Evolutionary conservation across 92 coral and sea anemone species (phyloP).

Genomic region (Paramuricea clavata): DNA sequence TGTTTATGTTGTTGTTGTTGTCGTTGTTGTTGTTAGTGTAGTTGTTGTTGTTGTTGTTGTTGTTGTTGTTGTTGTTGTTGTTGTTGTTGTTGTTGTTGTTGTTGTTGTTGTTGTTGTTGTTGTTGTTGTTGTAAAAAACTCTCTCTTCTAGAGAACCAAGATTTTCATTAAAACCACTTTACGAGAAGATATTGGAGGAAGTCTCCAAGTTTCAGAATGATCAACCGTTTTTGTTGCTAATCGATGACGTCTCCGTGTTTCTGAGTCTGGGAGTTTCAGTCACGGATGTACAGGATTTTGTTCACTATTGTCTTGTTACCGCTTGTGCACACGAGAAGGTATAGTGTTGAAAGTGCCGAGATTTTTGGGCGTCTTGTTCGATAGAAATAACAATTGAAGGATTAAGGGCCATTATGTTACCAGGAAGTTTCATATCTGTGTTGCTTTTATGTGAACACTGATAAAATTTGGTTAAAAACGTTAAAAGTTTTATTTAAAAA

Average conservation of each 20-base stretch:
- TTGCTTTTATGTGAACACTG: too few relatives aligned
- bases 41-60: constrained; percentile 28
- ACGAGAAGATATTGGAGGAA: constrained; percentile 65
- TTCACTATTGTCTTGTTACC: constrained; percentile 73
- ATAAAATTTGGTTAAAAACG: too few relatives aligned
- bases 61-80: constrained; percentile 10
- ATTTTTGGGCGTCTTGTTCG: too few relatives aligned
- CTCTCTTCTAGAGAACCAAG: constrained; percentile 44
- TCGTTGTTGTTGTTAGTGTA: neutral
- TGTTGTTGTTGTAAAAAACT: neutral
- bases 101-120: constrained; percentile 32
- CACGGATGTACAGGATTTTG: constrained; percentile 70
- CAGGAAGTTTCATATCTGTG: too few relatives aligned
- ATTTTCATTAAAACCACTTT: constrained; percentile 80
- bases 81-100: neutral
- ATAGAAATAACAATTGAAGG: too few relatives aligned
- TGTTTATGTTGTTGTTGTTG: constrained; percentile 14
- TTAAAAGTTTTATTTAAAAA: too few relatives aligned
- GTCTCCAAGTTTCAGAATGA: constrained; percentile 50
- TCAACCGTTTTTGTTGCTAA: constrained; percentile 77
- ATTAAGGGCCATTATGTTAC: too few relatives aligned
- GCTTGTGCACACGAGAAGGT: constrained; percentile 64
- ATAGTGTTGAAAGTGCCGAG: too few relatives aligned
- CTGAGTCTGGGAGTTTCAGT: constrained; percentile 80
- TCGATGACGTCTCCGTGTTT: constrained; percentile 82